phyloP scores from a whole-genome alignment of 2,888 invertebrate genomes.

The Thereva nobilitata region DNA sequence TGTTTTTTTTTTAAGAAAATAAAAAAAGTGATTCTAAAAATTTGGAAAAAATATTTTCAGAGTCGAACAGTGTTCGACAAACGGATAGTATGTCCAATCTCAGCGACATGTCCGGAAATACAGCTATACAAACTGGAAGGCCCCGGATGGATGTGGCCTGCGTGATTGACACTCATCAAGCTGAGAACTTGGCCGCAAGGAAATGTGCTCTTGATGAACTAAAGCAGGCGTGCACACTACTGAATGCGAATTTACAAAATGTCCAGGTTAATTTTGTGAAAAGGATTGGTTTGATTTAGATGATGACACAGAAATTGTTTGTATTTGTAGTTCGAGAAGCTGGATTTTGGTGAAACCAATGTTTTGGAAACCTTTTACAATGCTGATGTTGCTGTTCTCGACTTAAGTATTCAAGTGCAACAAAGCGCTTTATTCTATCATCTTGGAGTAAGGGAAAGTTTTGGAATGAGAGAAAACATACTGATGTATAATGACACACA shows the following conservation, averaged over 20 bases:
- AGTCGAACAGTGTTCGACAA: slow-evolving; percentile 39
- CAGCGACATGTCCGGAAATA: slow-evolving; percentile 64
- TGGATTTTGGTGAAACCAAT: slow-evolving; percentile 97
- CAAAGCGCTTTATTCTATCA: slow-evolving; percentile 95
- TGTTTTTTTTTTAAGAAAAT: too few relatives aligned
- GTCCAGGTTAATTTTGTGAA: slow-evolving; percentile 67
- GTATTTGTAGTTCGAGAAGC: slow-evolving; percentile 80
- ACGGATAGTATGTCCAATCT: slow-evolving; percentile 60
- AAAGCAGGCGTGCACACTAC: slow-evolving; percentile 74
- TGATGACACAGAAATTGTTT: slow-evolving; percentile 1
- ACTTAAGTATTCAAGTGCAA: slow-evolving; percentile 87
- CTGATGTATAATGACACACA: slow-evolving; percentile 87
- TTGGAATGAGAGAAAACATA: slow-evolving; percentile 95
- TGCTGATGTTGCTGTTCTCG: slow-evolving; percentile 96
- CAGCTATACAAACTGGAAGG: slow-evolving; percentile 58
- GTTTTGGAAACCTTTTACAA: slow-evolving; percentile 95
- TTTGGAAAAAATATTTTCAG: slow-evolving; percentile 31
- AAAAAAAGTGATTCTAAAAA: not conserved
- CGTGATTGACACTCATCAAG: slow-evolving; percentile 76
- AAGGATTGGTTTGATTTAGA: not conserved
- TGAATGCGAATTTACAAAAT: slow-evolving; percentile 80
- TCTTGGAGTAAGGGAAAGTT: slow-evolving; percentile 95
- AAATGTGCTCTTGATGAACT: slow-evolving; percentile 85
- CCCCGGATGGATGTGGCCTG: slow-evolving; percentile 87
- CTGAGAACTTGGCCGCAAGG: slow-evolving; percentile 73